Evolutionary conservation across 2,797 vertebrate genomes (phyloP), one percentile per base, ranked within the genome.

Genomic region (Strix occidentalis): DNA sequence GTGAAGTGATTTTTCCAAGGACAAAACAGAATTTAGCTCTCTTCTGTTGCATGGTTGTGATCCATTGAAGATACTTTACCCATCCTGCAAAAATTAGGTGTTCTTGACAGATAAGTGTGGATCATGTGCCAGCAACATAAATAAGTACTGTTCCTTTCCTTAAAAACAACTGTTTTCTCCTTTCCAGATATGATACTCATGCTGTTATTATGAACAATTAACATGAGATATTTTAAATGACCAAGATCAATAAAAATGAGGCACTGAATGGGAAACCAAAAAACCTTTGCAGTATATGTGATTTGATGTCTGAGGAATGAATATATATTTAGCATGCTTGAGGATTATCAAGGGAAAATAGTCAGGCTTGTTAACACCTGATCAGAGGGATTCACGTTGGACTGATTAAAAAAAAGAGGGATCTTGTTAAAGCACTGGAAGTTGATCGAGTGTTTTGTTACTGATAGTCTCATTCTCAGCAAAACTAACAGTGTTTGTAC

Each of bases 361-460:
- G 16, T 64, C 58, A 54, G 24, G 35, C 53, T 56, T 95, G 81
- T 95, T 96, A 91, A 70, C 93, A 96, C 81, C 71, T 93, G 80
- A 85, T 93, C 93, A 68, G 53, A 77, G 58, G 57, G 71, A 91
- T 90, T 96, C 80, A 58, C 64, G 9, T 54, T 69, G 41, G 51
- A 89, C 29, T 90, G 93, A 94, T 90, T 88, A 92, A 94, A 91
- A 58, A 85, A 89, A 96, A 65, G 31, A 10, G 9, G 4, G 19
- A 71, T 80, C 41, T 81, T 79, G 58, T 87, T 92, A 94, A 93
- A 94, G 66, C 1, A 3, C 9, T 71, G 79, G 50, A 89, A 86
- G 28, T 48, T 86, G 54, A 81, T 72, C 58, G 57, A 66, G 54
- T 91, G 69, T 96, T 97, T 96, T 96, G 69, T 68, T 94, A 95